Evolutionary conservation across 2,888 invertebrate genomes (phyloP).

Genomic region (Andricus quercusramuli): DNA sequence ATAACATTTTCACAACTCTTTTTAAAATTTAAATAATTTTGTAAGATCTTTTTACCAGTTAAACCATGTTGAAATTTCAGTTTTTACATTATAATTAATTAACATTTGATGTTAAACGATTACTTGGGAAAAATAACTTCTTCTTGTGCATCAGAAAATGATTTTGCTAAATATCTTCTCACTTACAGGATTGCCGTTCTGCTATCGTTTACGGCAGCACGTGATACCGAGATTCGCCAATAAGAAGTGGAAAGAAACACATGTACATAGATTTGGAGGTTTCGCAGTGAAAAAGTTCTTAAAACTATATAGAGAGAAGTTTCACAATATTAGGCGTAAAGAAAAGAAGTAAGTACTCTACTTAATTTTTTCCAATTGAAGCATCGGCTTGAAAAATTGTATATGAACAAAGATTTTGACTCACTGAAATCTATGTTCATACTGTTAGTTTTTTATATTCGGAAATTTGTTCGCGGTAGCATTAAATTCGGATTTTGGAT

Average conservation of each 20-base stretch:
- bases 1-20: neutral
- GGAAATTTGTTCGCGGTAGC: no score
- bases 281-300: constrained; percentile 84
- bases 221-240: constrained; percentile 85
- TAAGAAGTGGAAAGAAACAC: constrained; percentile 82
- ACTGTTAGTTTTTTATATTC: no score
- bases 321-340: constrained; percentile 81
- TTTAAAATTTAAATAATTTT: neutral
- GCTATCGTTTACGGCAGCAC: constrained; percentile 82
- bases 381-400: no score
- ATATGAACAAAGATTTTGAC: no score
- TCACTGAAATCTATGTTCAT: no score
- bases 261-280: constrained; percentile 81
- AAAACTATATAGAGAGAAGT: constrained; percentile 84
- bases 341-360: constrained; percentile 79
- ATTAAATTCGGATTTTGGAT: no score
- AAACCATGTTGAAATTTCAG: no score
- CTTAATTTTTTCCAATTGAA: neutral
- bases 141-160: no score
- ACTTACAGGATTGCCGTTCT: constrained; percentile 71
- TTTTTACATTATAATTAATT: no score
- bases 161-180: neutral
- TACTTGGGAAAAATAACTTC: no score
- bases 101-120: no score
- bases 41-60: no score